phyloP scores from a whole-genome alignment of 2,888 invertebrate genomes.

The Mythimna impura region DNA sequence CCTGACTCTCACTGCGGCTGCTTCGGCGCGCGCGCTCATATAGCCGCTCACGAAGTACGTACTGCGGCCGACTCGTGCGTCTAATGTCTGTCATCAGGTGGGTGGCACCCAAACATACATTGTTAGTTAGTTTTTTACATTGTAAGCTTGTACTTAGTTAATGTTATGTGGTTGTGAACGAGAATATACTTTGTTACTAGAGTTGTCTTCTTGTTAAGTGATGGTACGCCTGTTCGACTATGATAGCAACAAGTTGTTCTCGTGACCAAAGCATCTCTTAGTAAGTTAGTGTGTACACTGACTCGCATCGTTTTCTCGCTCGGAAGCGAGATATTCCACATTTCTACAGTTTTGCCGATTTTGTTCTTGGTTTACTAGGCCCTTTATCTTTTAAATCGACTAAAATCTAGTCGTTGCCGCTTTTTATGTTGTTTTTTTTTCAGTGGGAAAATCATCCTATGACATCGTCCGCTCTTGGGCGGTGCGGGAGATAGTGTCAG shows the following conservation, averaged over 20 bases:
- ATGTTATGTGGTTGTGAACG: background rate
- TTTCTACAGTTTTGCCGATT: background rate
- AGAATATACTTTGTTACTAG: background rate
- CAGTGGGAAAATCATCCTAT: too few relatives aligned
- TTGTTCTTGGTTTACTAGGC: background rate
- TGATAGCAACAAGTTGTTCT: slow-evolving; percentile 11
- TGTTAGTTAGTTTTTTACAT: slow-evolving; percentile 21
- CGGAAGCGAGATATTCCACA: too few relatives aligned
- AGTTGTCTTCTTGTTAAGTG: background rate
- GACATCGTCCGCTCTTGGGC: too few relatives aligned
- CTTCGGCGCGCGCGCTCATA: slow-evolving; percentile 23
- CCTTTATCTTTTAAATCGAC: background rate
- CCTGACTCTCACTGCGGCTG: background rate
- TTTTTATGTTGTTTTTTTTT: too few relatives aligned
- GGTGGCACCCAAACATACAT: slow-evolving; percentile 23
- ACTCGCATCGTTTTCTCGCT: too few relatives aligned
- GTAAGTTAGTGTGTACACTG: background rate
- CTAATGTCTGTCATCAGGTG: slow-evolving; percentile 38
- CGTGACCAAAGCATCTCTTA: background rate
- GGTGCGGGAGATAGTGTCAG: too few relatives aligned
- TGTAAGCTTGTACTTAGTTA: slow-evolving; percentile 15
- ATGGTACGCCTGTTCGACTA: slow-evolving; percentile 16
- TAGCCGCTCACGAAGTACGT: slow-evolving; percentile 19
- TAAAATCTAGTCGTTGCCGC: background rate
- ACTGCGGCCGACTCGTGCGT: background rate